Base-by-base conservation (phyloP, 2,888 invertebrate genomes). In the Byasa hedistus region DNA sequence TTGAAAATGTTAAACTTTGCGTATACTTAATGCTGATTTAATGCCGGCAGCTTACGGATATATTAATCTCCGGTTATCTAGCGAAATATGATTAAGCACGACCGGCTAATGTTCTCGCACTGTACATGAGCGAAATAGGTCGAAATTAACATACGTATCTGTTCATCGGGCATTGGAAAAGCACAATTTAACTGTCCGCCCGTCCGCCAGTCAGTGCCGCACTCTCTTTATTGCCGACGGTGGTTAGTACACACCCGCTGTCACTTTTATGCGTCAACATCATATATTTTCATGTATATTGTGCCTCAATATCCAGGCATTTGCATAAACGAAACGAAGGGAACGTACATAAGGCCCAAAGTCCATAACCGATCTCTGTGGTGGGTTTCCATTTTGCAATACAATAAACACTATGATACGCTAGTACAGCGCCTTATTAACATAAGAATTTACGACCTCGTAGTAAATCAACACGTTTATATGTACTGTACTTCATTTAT, bases 361-460 rank as follows among this genome's bases (percentile, higher is more conserved):
- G 79, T 80, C 77, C 79, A 77, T 77, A 76, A 75, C 73, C 73
- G 72, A 75, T 76, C 73, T 74, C 72, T 73, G 76, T 71, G 70
- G 79, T 79, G 81, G 78, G 84, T 83, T 85, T 86, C 82, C 81
- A 87, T 88, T 87, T 89, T 85, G 88, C 86, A 89, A 84, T 82
- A 83, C 83, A 86, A 86, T 85, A 82, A 82, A 78, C 78, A 79
- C 76, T 78, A 78, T 79, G 81, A 81, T 80, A 81, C 73, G 75
- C 72, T 66, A 75, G 74, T 68, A 71, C 71, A 70, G 75, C 79
- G 77, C 81, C 85, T 84, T 81, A 87, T 88, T 87, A 86, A 78
- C 85, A 86, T 84, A 86, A 83, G 79, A 84, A 86, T 87, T 86
- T 85, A 86, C 82, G 80, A 80, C 78, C 80, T 76, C 79, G 76